phyloP scores from a whole-genome alignment of 35 echinoderm and acorn worm species.

The Diadema setosum region DNA sequence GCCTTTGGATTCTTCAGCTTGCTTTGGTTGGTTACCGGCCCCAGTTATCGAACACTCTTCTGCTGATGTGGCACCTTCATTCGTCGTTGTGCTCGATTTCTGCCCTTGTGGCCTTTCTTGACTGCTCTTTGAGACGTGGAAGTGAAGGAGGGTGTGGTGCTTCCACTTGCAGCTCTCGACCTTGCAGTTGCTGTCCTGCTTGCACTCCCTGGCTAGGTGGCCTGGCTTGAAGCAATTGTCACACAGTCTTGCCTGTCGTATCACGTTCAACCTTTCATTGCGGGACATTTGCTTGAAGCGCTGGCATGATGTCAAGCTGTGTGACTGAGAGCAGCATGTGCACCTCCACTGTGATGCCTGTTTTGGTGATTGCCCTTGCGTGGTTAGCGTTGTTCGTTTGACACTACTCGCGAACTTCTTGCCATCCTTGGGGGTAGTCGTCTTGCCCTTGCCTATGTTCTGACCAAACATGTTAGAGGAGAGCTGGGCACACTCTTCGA shows the following conservation, averaged over 20 bases:
- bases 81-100: background rate
- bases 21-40: background rate
- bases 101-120: background rate
- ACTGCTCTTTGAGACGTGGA: background rate
- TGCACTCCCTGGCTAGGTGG: conserved; percentile 38
- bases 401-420: too few relatives aligned
- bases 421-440: too few relatives aligned
- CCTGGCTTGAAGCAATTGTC: conserved; percentile 50
- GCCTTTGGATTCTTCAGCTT: background rate
- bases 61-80: too few relatives aligned
- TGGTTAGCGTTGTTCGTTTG: too few relatives aligned
- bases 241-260: conserved; percentile 11
- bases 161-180: conserved; percentile 13
- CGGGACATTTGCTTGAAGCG: conserved; percentile 20
- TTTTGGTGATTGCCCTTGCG: too few relatives aligned
- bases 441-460: too few relatives aligned
- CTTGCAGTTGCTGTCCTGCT: background rate
- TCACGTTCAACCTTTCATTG: conserved; percentile 25
- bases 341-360: too few relatives aligned
- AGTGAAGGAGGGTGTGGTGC: conserved; percentile 29
- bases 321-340: too few relatives aligned
- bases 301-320: too few relatives aligned
- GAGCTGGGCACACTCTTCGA: too few relatives aligned
- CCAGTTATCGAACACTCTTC: background rate
- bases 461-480: too few relatives aligned